Conservation (phyloP, 2,888 invertebrate genomes). For the Phlogophora meticulosa region DNA sequence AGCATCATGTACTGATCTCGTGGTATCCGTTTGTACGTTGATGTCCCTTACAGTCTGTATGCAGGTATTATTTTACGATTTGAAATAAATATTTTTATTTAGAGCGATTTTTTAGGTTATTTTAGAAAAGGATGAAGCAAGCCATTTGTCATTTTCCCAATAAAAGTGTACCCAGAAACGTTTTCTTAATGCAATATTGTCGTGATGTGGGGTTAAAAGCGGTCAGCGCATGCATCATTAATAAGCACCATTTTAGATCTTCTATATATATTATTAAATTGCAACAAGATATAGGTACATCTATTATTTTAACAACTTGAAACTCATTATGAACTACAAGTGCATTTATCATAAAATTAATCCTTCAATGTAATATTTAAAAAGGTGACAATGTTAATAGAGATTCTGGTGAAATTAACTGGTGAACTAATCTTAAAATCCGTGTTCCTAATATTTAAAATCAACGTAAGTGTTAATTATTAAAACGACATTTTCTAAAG, state of each 20-base stretch:
- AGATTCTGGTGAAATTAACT: constrained; percentile 31
- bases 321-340: constrained; percentile 18
- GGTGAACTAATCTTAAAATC: constrained; percentile 1
- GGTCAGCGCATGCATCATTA: constrained; percentile 37
- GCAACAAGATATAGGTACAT: constrained; percentile 37
- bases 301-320: constrained; percentile 27
- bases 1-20: too few relatives aligned
- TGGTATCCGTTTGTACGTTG: too few relatives aligned
- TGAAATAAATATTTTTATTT: too few relatives aligned
- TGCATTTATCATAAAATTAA: not conserved
- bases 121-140: not conserved
- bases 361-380: not conserved
- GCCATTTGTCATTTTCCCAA: not conserved
- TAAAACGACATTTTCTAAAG: constrained; percentile 6
- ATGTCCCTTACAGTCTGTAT: too few relatives aligned
- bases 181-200: not conserved
- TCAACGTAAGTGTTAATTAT: not conserved
- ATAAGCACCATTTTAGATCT: constrained; percentile 32
- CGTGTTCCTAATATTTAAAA: not conserved
- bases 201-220: constrained; percentile 12
- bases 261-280: constrained; percentile 38
- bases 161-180: constrained; percentile 3
- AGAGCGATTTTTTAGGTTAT: too few relatives aligned
- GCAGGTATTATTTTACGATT: too few relatives aligned
- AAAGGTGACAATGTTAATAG: constrained; percentile 13